These are phyloP conservation scores for Cordilura impudica DNA, from an alignment of 2,888 invertebrate genomes.

Conservation along the genomic window DNA sequence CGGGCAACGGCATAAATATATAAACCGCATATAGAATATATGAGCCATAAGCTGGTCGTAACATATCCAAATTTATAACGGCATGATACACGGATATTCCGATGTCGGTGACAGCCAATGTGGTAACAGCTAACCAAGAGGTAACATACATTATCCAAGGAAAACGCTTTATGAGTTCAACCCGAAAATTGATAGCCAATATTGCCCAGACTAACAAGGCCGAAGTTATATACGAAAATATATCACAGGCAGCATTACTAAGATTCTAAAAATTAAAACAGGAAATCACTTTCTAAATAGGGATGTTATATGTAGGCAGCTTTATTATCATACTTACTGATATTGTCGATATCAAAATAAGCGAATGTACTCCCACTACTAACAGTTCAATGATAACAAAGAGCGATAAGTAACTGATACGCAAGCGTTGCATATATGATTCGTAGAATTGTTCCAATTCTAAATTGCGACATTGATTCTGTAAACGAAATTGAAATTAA, in stretches of 20 bases:
- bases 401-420: constrained; percentile 87
- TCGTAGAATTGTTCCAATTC: constrained; percentile 86
- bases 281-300: neutral
- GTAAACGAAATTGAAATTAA: constrained; percentile 71
- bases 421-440: constrained; percentile 86
- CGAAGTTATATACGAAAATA: constrained; percentile 72
- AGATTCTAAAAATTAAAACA: constrained; percentile 65
- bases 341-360: constrained; percentile 80
- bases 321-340: constrained; percentile 65
- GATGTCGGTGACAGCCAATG: constrained; percentile 82
- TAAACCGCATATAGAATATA: constrained; percentile 88
- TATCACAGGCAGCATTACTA: constrained; percentile 73
- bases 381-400: constrained; percentile 85
- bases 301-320: neutral
- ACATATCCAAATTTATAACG: constrained; percentile 78
- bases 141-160: constrained; percentile 76
- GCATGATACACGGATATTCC: constrained; percentile 83
- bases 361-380: constrained; percentile 82
- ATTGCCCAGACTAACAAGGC: constrained; percentile 74
- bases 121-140: constrained; percentile 78
- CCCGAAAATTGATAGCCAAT: constrained; percentile 74
- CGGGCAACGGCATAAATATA: constrained; percentile 89
- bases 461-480: constrained; percentile 88
- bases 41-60: constrained; percentile 85
- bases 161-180: constrained; percentile 74